Conservation (phyloP, 1,140 invertebrate species). For the Fragariocoptes setiger region DNA sequence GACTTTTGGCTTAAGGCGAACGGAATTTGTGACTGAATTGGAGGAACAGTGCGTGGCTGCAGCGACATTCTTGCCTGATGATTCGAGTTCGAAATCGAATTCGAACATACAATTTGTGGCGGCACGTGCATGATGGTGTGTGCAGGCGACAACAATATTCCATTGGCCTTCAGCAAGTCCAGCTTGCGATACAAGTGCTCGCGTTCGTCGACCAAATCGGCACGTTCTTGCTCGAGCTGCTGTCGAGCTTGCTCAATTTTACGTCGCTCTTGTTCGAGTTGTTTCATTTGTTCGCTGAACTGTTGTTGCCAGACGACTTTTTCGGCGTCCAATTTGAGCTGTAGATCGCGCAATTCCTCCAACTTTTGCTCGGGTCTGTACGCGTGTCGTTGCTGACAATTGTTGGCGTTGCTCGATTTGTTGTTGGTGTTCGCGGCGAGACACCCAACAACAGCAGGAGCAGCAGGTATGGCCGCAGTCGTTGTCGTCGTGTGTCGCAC, state of each 20-base stretch:
- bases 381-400: neutral
- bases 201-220: slow-evolving; percentile 46
- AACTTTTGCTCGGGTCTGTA: slow-evolving; percentile 35
- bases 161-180: slow-evolving; percentile 37
- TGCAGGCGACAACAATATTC: slow-evolving; percentile 22
- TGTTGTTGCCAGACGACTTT: slow-evolving; percentile 58
- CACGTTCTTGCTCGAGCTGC: slow-evolving; percentile 34
- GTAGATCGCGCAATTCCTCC: slow-evolving; percentile 34
- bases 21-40: too few relatives aligned
- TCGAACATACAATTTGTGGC: too few relatives aligned
- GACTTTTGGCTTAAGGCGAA: too few relatives aligned
- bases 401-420: too few relatives aligned
- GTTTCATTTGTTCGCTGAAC: slow-evolving; percentile 79
- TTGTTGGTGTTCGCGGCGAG: too few relatives aligned
- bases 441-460: too few relatives aligned
- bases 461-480: too few relatives aligned
- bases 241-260: slow-evolving; percentile 22
- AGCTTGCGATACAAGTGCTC: slow-evolving; percentile 51
- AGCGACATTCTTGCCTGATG: too few relatives aligned
- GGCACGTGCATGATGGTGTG: slow-evolving; percentile 11
- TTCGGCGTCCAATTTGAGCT: slow-evolving; percentile 33
- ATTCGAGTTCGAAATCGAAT: too few relatives aligned
- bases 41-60: too few relatives aligned
- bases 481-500: too few relatives aligned
- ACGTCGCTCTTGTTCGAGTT: slow-evolving; percentile 74